phyloP scores from a whole-genome alignment of 2,888 invertebrate genomes.

The Aelia acuminata region DNA sequence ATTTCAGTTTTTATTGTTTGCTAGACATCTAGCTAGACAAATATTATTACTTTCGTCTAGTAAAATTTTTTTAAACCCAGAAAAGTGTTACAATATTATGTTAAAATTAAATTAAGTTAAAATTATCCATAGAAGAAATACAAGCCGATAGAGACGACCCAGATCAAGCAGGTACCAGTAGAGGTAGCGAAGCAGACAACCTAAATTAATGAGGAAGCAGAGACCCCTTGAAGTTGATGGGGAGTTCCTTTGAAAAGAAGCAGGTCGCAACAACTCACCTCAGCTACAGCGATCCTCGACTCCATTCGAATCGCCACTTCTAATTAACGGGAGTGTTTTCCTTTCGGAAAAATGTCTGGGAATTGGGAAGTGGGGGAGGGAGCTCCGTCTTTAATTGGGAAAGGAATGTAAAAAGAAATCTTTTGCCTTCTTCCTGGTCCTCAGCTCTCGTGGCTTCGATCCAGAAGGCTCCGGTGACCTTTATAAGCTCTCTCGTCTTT shows the following conservation, averaged over 20 bases:
- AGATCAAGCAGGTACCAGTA: not conserved
- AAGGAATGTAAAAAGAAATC: not conserved
- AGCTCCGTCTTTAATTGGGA: not conserved
- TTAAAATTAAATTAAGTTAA: no score
- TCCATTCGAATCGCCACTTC: not conserved
- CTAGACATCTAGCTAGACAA: no score
- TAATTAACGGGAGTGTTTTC: constrained; percentile 13
- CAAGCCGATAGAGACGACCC: no score
- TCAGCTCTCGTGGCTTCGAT: not conserved
- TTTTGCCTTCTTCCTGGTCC: no score
- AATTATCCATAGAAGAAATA: no score
- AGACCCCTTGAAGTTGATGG: not conserved
- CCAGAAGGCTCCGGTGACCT: not conserved
- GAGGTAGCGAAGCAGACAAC: not conserved
- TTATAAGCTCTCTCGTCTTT: not conserved
- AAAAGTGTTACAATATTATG: no score
- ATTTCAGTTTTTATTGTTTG: no score
- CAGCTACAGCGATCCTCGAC: not conserved
- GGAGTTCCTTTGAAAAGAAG: not conserved
- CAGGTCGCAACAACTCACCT: not conserved
- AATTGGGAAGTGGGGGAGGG: not conserved
- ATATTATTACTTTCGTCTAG: no score
- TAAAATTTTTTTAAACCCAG: no score
- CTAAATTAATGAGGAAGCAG: not conserved
- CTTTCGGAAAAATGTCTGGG: not conserved